Evolutionary conservation across 2,888 invertebrate genomes (phyloP).

Genomic region (Epirrhoe alternata): DNA sequence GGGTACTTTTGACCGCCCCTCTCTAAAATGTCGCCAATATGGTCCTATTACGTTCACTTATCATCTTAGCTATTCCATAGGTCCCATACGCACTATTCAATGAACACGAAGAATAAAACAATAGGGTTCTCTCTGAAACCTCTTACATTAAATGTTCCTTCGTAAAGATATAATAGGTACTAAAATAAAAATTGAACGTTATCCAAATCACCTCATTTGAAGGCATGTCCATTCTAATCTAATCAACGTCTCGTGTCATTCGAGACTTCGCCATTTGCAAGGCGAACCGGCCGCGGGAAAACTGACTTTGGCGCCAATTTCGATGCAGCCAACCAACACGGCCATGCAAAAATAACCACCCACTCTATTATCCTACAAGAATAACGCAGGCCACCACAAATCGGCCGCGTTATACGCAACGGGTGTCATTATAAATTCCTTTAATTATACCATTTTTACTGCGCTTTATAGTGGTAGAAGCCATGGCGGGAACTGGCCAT

Average conservation of each 20-base stretch:
- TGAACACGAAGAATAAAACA: no score
- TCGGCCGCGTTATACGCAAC: constrained; percentile 54
- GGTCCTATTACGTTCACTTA: no score
- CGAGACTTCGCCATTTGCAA: constrained; percentile 82
- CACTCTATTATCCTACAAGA: constrained; percentile 34
- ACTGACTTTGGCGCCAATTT: constrained; percentile 84
- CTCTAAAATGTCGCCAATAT: no score
- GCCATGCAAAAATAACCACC: constrained; percentile 55
- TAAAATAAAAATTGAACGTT: constrained; percentile 16
- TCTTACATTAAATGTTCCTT: background rate
- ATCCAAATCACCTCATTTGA: constrained; percentile 18
- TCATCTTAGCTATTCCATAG: no score
- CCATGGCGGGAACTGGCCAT: constrained; percentile 60
- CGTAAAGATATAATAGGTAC: background rate
- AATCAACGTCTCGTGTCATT: constrained; percentile 71
- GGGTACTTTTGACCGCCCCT: no score
- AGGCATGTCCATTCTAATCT: constrained; percentile 35
- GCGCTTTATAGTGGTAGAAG: constrained; percentile 62
- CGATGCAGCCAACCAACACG: constrained; percentile 65
- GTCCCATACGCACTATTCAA: no score
- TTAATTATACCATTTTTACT: constrained; percentile 79
- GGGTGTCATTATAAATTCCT: constrained; percentile 76
- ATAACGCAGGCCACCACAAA: constrained; percentile 50
- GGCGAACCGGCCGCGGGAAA: constrained; percentile 81
- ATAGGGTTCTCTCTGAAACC: no score